Evolutionary conservation across 2,797 vertebrate genomes (phyloP).

Genomic region (Enteromius radiatus): DNA sequence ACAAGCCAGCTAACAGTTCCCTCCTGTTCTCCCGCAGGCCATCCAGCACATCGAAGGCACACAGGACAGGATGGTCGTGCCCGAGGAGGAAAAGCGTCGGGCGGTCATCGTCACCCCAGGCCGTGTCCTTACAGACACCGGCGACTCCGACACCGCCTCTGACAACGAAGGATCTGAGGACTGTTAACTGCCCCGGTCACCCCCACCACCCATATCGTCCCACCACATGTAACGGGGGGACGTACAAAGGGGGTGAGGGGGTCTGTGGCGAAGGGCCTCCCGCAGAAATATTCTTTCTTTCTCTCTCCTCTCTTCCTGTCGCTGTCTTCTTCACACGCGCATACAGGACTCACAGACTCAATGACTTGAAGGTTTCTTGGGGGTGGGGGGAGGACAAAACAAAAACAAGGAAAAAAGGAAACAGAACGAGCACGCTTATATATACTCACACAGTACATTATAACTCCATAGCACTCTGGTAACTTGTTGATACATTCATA

Average conservation of each 20-base stretch:
- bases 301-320: constrained; percentile 58
- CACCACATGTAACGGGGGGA: constrained; percentile 54
- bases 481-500: constrained; percentile 34
- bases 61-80: constrained; percentile 84
- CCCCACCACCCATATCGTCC: background rate
- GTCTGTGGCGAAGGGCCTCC: constrained; percentile 60
- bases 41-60: constrained; percentile 99
- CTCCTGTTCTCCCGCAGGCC: constrained; percentile 75
- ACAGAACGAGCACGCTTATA: constrained; percentile 39
- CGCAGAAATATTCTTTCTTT: constrained; percentile 55
- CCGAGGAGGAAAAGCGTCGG: constrained; percentile 88
- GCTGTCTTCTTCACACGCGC: constrained; percentile 51
- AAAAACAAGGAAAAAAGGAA: background rate
- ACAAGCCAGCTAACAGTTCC: background rate
- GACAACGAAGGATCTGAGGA: constrained; percentile 88
- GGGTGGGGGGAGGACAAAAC: constrained; percentile 1
- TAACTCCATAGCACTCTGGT: constrained; percentile 33
- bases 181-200: constrained; percentile 87
- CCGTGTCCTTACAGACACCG: constrained; percentile 82
- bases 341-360: constrained; percentile 48
- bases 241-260: background rate
- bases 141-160: constrained; percentile 89
- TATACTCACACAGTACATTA: constrained; percentile 53
- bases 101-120: constrained; percentile 91
- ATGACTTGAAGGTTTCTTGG: constrained; percentile 44